Evolutionary conservation across 2,113 vertebrate species (phyloP).

Genomic region (Nycticryphes semicollaris): DNA sequence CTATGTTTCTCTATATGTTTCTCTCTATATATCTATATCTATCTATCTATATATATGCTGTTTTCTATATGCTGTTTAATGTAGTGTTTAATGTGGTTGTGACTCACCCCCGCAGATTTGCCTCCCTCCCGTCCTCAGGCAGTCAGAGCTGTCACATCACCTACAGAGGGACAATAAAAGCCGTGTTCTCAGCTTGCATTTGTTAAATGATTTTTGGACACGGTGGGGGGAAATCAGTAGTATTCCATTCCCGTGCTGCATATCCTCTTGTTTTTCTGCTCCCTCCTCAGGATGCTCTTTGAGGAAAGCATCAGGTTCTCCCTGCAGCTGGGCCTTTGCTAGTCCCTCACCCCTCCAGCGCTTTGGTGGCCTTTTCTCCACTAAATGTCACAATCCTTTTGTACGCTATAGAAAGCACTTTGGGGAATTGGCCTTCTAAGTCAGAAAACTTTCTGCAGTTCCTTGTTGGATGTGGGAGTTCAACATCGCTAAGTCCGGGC

Average conservation of each 20-base stretch:
- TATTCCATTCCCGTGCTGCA: not conserved
- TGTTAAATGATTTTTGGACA: not conserved
- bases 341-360: rapidly evolving
- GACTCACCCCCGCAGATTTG: not conserved
- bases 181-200: not conserved
- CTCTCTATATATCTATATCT: no score
- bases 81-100: not conserved
- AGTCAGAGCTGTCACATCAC: not conserved
- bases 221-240: rapidly evolving
- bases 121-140: not conserved
- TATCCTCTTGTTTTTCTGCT: not conserved
- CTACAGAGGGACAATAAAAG: not conserved
- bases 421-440: not conserved
- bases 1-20: no score
- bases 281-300: not conserved
- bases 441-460: not conserved
- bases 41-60: no score
- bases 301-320: not conserved
- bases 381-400: not conserved
- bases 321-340: not conserved
- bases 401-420: not conserved
- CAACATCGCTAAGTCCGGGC: not conserved
- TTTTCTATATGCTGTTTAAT: not conserved
- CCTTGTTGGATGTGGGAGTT: not conserved
- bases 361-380: not conserved